Conservation (phyloP, 2,888 invertebrate genomes). For the Phymatocera aterrima region DNA sequence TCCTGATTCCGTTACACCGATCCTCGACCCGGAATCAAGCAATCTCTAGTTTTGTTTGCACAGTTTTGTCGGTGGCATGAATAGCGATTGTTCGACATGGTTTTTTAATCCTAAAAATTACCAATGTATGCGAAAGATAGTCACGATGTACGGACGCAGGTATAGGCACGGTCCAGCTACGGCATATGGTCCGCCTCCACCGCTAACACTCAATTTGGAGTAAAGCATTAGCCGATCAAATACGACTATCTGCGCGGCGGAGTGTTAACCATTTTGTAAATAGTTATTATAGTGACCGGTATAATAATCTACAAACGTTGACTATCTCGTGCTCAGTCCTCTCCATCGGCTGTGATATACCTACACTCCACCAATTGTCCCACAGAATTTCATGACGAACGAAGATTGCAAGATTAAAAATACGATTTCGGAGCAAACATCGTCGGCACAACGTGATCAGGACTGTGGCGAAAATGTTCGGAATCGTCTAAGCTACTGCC, state of each 20-base stretch:
- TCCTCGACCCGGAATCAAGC: too few relatives aligned
- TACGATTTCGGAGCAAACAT: too few relatives aligned
- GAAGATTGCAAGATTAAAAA: too few relatives aligned
- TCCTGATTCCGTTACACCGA: not conserved
- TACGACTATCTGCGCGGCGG: constrained; percentile 21
- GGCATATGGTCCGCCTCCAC: constrained; percentile 10
- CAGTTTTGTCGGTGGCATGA: not conserved
- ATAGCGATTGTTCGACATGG: constrained; percentile 5
- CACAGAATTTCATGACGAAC: too few relatives aligned
- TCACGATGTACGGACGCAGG: not conserved
- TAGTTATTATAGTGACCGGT: constrained; percentile 3
- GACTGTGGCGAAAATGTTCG: too few relatives aligned
- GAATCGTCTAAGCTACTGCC: too few relatives aligned
- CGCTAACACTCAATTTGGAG: constrained; percentile 38
- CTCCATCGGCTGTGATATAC: too few relatives aligned
- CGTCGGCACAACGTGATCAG: too few relatives aligned
- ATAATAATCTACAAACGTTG: not conserved
- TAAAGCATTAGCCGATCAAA: constrained; percentile 46
- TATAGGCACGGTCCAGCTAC: not conserved
- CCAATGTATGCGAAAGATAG: constrained; percentile 32
- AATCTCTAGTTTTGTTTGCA: not conserved
- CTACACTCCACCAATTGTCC: too few relatives aligned
- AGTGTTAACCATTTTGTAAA: constrained; percentile 33
- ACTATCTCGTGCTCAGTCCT: not conserved
- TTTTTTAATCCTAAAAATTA: not conserved